Evolutionary conservation across 2,113 vertebrate genomes (phyloP).

Genomic region (Narcine bancroftii): DNA sequence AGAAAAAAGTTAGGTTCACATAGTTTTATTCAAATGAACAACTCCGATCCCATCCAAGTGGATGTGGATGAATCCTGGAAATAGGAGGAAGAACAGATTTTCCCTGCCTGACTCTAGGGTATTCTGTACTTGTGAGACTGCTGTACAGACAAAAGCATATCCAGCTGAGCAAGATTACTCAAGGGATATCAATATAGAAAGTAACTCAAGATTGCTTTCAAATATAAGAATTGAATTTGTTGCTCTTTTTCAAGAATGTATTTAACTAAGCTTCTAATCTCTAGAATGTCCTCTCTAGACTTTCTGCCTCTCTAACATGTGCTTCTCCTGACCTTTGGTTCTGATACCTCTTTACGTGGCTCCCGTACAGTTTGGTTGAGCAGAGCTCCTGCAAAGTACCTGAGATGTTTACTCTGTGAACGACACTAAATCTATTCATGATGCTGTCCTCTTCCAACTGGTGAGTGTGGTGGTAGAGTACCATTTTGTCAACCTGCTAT

Average conservation of each 20-base stretch:
- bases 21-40: no score
- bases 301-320: neutral
- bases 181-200: neutral
- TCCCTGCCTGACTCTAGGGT: no score
- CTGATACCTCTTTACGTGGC: neutral
- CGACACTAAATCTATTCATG: neutral
- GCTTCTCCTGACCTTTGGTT: neutral
- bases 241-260: neutral
- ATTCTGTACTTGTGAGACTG: no score
- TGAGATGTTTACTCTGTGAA: neutral
- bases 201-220: neutral
- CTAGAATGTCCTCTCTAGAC: no score
- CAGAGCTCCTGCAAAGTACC: neutral
- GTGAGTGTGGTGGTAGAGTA: neutral
- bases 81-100: no score
- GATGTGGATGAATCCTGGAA: no score
- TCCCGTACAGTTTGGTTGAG: neutral
- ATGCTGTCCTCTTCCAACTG: neutral
- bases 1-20: no score
- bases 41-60: no score
- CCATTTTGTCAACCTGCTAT: neutral
- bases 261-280: neutral
- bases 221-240: neutral
- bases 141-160: no score
- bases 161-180: neutral